Evolutionary conservation across 2,113 vertebrate species (phyloP).

Genomic region (Lynx canadensis): DNA sequence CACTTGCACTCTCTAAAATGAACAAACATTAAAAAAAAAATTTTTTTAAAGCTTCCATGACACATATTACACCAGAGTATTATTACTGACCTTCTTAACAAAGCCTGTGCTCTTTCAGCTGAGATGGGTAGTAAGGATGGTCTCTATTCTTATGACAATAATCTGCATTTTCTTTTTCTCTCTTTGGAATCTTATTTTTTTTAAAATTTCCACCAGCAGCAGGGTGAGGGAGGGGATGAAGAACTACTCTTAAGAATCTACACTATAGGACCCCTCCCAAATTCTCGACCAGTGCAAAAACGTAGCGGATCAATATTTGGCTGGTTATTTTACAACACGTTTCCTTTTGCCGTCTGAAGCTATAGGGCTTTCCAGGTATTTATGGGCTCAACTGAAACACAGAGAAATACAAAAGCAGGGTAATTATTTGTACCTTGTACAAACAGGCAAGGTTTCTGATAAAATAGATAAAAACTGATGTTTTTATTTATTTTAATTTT

Average conservation of each 20-base stretch:
- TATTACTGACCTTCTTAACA: not conserved
- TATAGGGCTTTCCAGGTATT: not conserved
- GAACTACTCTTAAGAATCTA: not conserved
- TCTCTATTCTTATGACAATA: not conserved
- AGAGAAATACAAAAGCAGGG: not conserved
- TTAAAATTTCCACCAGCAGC: not conserved
- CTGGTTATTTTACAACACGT: not conserved
- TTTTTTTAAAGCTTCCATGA: not conserved
- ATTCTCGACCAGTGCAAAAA: not conserved
- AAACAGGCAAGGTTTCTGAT: not conserved
- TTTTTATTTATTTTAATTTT: not conserved
- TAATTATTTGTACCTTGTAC: not conserved
- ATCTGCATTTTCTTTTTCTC: conserved; percentile 14
- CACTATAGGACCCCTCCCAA: not conserved
- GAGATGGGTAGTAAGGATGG: not conserved
- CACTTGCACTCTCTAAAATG: no score
- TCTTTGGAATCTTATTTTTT: conserved; percentile 28
- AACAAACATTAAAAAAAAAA: no score
- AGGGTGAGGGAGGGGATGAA: no score
- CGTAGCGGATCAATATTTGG: not conserved
- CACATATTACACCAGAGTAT: not conserved
- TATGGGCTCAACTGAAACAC: not conserved
- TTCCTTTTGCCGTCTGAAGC: not conserved
- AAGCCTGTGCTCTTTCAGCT: not conserved
- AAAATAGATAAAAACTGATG: not conserved